Evolutionary conservation across 2,113 vertebrate species (phyloP).

Genomic region (Notarius lentiginosus): DNA sequence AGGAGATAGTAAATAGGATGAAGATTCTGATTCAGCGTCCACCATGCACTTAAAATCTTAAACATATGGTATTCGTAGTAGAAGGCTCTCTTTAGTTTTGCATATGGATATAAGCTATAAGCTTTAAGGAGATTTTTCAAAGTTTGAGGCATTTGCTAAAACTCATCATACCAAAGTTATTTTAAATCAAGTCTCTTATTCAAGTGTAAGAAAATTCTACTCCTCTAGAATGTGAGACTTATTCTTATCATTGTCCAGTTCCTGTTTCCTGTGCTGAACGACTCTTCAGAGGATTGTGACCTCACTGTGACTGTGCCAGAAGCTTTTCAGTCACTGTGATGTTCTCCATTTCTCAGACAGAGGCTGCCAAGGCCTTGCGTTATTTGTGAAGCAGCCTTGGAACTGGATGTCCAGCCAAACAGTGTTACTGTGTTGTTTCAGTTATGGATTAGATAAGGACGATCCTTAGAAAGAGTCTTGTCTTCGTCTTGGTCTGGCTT

Average conservation of each 20-base stretch:
- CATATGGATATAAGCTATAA: no score
- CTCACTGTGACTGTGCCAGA: constrained; percentile 34
- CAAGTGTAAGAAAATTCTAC: not conserved
- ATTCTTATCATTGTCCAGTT: constrained; percentile 25
- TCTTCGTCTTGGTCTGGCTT: not conserved
- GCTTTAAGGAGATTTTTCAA: not conserved
- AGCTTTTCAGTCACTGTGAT: constrained; percentile 28
- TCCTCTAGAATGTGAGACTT: constrained; percentile 10
- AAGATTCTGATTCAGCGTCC: not conserved
- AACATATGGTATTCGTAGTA: not conserved
- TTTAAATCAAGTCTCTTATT: not conserved
- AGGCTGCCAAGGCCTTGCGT: constrained; percentile 38
- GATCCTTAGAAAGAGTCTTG: not conserved
- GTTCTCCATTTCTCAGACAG: constrained; percentile 15
- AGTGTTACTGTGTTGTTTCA: constrained; percentile 36
- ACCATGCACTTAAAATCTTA: not conserved
- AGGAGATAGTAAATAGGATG: not conserved
- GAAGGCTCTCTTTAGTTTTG: not conserved
- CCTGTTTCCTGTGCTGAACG: constrained; percentile 22
- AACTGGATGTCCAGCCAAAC: constrained; percentile 47
- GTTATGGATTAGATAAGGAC: constrained; percentile 37
- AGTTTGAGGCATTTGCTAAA: not conserved
- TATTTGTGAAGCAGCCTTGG: constrained; percentile 31
- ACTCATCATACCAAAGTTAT: not conserved
- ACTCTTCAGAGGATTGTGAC: constrained; percentile 30